Conservation (phyloP, 2,888 invertebrate species). For the Aphidius colemani region DNA sequence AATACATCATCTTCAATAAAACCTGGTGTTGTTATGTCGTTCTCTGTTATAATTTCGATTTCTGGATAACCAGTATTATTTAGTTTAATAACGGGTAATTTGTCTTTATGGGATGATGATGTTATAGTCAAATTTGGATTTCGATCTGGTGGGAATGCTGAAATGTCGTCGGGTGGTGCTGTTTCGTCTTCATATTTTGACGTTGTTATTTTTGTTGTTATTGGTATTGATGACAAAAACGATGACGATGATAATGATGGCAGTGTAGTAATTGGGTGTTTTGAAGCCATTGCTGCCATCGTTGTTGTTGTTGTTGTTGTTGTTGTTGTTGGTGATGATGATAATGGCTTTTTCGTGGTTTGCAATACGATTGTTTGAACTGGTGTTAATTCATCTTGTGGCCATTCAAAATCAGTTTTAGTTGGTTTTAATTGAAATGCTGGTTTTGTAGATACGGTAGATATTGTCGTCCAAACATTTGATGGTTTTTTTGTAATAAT, state of each 20-base stretch:
- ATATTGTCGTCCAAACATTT: constrained; percentile 49
- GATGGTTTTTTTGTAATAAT: constrained; percentile 40
- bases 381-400: constrained; percentile 32
- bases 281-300: no score
- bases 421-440: constrained; percentile 50
- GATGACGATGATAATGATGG: no score
- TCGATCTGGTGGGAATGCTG: constrained; percentile 77
- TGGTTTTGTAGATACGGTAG: constrained; percentile 51
- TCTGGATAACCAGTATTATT: constrained; percentile 40
- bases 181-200: constrained; percentile 66
- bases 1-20: constrained; percentile 78
- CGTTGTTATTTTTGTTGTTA: constrained; percentile 26
- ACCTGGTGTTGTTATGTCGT: constrained; percentile 76
- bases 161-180: constrained; percentile 66
- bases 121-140: constrained; percentile 82
- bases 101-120: constrained; percentile 61
- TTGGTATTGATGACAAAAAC: constrained; percentile 1
- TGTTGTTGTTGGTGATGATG: no score
- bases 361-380: constrained; percentile 37
- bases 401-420: constrained; percentile 32
- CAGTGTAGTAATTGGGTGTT: no score
- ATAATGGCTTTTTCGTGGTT: constrained; percentile 28
- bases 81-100: constrained; percentile 55
- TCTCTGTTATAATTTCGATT: constrained; percentile 63
- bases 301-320: no score